Percentiles rank a stretch among this genome's conserved stretches.
Evolutionary conservation across 1,140 invertebrate genomes (phyloP).

Genomic region (Pachypeltis micranthus): DNA sequence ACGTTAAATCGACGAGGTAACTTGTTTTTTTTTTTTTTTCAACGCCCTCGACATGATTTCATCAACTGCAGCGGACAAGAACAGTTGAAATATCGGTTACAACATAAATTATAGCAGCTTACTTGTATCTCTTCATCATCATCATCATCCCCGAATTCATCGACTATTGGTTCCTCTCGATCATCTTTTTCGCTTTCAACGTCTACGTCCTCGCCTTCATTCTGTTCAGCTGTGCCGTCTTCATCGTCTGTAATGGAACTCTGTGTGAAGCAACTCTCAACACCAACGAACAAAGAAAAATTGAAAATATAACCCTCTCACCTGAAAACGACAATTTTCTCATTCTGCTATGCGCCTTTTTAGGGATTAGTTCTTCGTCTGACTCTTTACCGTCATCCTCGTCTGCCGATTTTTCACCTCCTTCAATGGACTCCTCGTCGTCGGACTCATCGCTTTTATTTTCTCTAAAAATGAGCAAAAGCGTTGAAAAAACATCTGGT

Average conservation of each 20-base stretch:
- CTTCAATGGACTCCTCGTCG: not conserved
- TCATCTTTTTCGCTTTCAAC: slow-evolving; percentile 31
- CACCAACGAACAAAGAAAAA: no score
- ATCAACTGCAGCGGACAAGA: slow-evolving; percentile 53
- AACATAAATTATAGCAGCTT: slow-evolving; percentile 45
- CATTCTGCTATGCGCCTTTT: slow-evolving; percentile 8
- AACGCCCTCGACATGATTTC: slow-evolving; percentile 45
- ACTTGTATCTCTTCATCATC: slow-evolving; percentile 46
- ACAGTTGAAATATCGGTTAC: not conserved
- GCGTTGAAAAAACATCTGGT: no score
- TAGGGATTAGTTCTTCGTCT: slow-evolving; percentile 5
- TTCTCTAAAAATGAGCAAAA: no score
- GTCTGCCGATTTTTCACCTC: not conserved
- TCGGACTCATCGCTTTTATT: slow-evolving; percentile 2
- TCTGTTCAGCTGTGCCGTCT: slow-evolving; percentile 35
- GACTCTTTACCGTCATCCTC: not conserved
- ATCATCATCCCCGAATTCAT: slow-evolving; percentile 32
- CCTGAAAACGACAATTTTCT: slow-evolving; percentile 21
- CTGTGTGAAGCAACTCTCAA: no score
- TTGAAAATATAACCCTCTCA: not conserved
- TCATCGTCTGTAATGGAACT: slow-evolving; percentile 27
- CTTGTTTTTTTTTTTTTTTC: not conserved
- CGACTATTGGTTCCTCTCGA: slow-evolving; percentile 35
- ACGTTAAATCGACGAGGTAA: not conserved
- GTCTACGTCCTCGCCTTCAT: slow-evolving; percentile 29